phyloP scores from a whole-genome alignment of 2,797 vertebrate species.

The Microhierax caerulescens region DNA sequence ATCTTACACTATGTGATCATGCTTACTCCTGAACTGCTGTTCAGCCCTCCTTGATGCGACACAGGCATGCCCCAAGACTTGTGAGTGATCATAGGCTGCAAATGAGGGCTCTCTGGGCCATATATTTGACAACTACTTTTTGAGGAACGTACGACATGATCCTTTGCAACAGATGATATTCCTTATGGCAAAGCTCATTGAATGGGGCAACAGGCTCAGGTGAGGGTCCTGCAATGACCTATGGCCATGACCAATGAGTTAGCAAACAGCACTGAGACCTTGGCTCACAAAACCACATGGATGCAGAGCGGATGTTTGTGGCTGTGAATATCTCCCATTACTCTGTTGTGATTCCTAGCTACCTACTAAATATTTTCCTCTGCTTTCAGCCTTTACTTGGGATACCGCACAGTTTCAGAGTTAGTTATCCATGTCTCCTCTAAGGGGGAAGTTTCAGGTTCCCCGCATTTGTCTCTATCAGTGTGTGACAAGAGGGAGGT shows the following conservation, averaged over 20 bases:
- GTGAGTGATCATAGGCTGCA: neutral
- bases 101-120: neutral
- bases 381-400: neutral
- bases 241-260: neutral
- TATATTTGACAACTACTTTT: neutral
- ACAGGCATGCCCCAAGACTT: neutral
- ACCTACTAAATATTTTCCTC: constrained; percentile 13
- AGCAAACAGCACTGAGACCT: neutral
- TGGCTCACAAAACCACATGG: neutral
- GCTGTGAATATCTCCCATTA: neutral
- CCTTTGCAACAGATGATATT: neutral
- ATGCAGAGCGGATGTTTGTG: neutral
- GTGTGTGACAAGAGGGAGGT: neutral
- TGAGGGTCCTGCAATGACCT: neutral
- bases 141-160: neutral
- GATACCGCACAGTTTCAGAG: neutral
- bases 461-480: neutral
- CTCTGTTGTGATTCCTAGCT: neutral
- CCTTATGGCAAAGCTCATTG: neutral
- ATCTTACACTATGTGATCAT: neutral
- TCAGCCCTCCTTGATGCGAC: neutral
- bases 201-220: neutral
- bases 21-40: neutral
- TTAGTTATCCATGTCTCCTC: neutral
- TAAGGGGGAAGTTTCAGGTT: neutral